These are phyloP conservation scores for Vireo altiloquus DNA, from an alignment of 2,113 vertebrate species.

Conservation along the genomic window DNA sequence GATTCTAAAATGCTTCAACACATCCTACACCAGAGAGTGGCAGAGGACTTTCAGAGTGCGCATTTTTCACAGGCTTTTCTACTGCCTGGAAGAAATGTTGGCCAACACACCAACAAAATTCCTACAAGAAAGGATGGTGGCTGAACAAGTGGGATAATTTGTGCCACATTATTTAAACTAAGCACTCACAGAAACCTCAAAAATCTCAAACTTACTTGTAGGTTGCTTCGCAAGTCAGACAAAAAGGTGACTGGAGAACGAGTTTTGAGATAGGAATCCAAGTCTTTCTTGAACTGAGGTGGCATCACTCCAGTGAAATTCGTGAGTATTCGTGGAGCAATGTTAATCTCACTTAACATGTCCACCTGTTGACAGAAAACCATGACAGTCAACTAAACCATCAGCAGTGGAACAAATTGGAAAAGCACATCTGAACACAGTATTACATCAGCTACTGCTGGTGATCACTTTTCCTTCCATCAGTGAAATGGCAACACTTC, in stretches of 20 bases:
- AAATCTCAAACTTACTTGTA: slow-evolving; percentile 80
- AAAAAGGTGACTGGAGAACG: slow-evolving; percentile 96
- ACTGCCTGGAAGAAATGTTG: neutral
- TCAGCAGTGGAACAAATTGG: neutral
- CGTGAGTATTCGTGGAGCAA: slow-evolving; percentile 96
- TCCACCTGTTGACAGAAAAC: slow-evolving; percentile 82
- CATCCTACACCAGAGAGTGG: neutral
- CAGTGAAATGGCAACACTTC: neutral
- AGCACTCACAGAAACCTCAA: neutral
- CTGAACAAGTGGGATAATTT: neutral
- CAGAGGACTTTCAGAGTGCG: neutral
- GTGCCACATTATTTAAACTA: neutral
- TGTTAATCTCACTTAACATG: slow-evolving; percentile 99
- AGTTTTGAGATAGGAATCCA: slow-evolving; percentile 99
- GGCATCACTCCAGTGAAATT: slow-evolving; percentile 99
- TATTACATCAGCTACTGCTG: neutral
- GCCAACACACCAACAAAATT: neutral
- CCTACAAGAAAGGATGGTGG: neutral
- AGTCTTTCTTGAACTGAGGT: slow-evolving; percentile 97
- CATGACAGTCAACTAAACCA: neutral
- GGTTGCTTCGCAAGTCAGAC: slow-evolving; percentile 95
- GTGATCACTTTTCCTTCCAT: neutral
- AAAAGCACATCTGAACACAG: neutral
- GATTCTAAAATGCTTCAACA: neutral
- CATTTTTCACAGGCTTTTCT: neutral